Evolutionary conservation across 2,888 invertebrate species (phyloP), one percentile per base, ranked within the genome.

Genomic region (Cryptus armator): DNA sequence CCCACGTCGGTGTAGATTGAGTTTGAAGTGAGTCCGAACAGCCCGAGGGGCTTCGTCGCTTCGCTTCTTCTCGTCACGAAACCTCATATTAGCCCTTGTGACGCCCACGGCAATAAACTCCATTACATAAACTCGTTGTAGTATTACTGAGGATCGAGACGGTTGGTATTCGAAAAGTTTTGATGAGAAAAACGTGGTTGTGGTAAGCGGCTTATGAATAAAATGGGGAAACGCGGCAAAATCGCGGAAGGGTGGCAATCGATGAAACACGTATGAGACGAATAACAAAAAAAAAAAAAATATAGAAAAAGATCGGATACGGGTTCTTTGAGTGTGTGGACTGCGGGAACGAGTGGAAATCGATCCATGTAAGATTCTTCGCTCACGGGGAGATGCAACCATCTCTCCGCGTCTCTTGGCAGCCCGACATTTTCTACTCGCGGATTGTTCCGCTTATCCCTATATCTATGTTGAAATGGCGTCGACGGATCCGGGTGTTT

Each of bases 61-160:
- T 76, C 59, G 56, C 67, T 51, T 29, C 56, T 46, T 7, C 56
- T 46, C 19, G 46, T 29, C 14, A 19, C 48, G 43, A 66, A 75
- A 76, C 71, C 71, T 19, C 53, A 56, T 76, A 76, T 84, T 84
- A 80, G 75, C 80, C 76, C 83, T 75, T 84, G 43, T 37, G 37
- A 37, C 29, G 62, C 68, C 64, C 59, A 64, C 70, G 76, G 66
- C 32, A 16, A 66, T 51, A 14, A 24, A 56, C 56, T 84, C 24
- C 48, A 71, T 84, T 76, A 71, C 62, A 59, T 53, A 75, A 71
- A 37, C 32, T 16, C 32, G 66, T 76, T 70, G 32, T 24, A 32
- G 29, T 68, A 74, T 79, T 79, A 68, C 74, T n/a, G 62, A 53
- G 59, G 1, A 78, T 14, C 19, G 24, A 74, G 59, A 62, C 37